These are phyloP conservation scores for Apostichopus parvimensis DNA, from an alignment of 35 echinoderm and acorn worm genomes.

Conservation along the genomic window DNA sequence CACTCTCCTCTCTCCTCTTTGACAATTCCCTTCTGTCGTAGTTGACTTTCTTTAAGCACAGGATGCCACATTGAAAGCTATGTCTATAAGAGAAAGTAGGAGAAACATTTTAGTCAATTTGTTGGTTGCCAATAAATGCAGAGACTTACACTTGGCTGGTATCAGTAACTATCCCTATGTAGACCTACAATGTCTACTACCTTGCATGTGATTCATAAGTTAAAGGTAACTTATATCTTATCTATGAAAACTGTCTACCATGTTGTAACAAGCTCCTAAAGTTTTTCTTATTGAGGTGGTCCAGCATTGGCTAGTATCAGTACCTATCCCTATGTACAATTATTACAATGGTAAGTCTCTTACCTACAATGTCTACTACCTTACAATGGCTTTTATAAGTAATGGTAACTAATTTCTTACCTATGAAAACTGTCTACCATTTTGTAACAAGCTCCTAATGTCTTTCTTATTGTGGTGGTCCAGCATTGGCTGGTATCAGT, in stretches of 20 bases:
- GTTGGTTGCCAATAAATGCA: too few relatives aligned
- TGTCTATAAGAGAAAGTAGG: slow-evolving; percentile 53
- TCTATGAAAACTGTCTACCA: slow-evolving; percentile 99
- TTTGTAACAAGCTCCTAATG: slow-evolving; percentile 87
- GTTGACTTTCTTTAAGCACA: slow-evolving; percentile 96
- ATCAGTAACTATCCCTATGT: too few relatives aligned
- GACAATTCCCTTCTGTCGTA: slow-evolving; percentile 88
- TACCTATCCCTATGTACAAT: too few relatives aligned
- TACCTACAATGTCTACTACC: too few relatives aligned
- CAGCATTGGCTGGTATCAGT: slow-evolving; percentile 41
- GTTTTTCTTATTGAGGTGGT: slow-evolving; percentile 98
- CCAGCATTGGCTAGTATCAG: slow-evolving; percentile 59
- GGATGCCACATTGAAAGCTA: slow-evolving; percentile 96
- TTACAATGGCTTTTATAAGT: too few relatives aligned
- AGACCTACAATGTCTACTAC: too few relatives aligned
- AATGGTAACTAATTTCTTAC: slow-evolving; percentile 21
- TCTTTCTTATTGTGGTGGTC: slow-evolving; percentile 99
- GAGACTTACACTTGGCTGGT: neutral
- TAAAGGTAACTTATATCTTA: slow-evolving; percentile 13
- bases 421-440: slow-evolving; percentile 99
- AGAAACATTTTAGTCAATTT: too few relatives aligned
- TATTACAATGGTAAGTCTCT: too few relatives aligned
- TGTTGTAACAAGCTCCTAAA: slow-evolving; percentile 91
- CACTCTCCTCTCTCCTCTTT: slow-evolving; percentile 90
- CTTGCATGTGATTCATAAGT: too few relatives aligned